Conservation (phyloP, 2,113 vertebrate species). For the Addax nasomaculatus region DNA sequence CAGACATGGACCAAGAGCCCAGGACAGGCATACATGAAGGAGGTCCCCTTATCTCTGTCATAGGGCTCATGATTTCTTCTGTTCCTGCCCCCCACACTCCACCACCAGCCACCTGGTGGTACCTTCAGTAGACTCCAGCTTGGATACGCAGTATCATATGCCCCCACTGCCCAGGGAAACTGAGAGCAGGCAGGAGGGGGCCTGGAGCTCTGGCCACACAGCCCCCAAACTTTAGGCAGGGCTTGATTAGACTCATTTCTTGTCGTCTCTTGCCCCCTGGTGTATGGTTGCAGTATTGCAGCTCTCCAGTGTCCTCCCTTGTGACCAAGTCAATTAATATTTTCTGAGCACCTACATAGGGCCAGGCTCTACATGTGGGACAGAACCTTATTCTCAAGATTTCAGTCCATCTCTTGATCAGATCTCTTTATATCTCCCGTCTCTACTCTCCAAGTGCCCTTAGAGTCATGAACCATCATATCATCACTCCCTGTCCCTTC, state of each 20-base stretch:
- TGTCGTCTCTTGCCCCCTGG: constrained; percentile 47
- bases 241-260: not conserved
- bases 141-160: not conserved
- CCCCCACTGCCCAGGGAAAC: not conserved
- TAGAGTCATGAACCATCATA: not conserved
- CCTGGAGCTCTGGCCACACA: not conserved
- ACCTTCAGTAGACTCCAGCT: not conserved
- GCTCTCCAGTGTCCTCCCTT: not conserved
- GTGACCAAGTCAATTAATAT: not conserved
- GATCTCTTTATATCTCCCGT: not conserved
- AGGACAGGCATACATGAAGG: not conserved
- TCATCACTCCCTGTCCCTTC: not conserved
- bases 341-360: not conserved
- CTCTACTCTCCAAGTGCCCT: not conserved
- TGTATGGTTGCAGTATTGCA: not conserved
- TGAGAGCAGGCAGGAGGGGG: not conserved
- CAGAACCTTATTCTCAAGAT: not conserved
- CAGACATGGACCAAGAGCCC: not conserved
- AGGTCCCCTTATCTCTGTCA: not conserved
- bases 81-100: not conserved
- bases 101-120: not conserved
- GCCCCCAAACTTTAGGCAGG: not conserved
- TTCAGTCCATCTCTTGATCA: not conserved
- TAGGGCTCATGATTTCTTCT: not conserved
- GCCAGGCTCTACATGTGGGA: not conserved